Percentiles rank a stretch among this genome's conserved stretches.
Evolutionary conservation across 2,113 vertebrate genomes (phyloP).

Genomic region (Mesoclemmys tuberculata): DNA sequence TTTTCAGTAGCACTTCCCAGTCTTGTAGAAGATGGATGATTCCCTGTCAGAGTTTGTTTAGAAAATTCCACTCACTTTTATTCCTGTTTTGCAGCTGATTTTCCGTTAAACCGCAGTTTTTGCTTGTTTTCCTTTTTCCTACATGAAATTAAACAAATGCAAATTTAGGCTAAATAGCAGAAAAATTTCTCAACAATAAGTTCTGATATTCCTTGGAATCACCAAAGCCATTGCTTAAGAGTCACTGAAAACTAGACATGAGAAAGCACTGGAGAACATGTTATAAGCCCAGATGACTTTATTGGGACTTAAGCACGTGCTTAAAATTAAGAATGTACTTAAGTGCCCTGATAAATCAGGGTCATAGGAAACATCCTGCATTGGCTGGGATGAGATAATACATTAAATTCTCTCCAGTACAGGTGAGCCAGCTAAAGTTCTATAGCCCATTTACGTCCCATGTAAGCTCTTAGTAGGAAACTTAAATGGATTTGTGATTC

Average conservation of each 20-base stretch:
- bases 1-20: background rate
- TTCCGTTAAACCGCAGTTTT: background rate
- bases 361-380: background rate
- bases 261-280: background rate
- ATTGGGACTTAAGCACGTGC: background rate
- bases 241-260: background rate
- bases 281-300: background rate
- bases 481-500: background rate
- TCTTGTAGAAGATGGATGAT: background rate
- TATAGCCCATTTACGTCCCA: background rate
- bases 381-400: background rate
- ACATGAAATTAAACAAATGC: background rate
- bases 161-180: background rate
- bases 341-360: background rate
- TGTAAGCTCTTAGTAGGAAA: background rate
- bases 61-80: background rate
- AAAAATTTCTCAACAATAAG: background rate
- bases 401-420: background rate
- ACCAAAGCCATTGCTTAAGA: background rate
- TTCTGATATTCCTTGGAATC: background rate
- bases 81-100: background rate
- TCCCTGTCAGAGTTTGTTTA: background rate
- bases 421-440: background rate
- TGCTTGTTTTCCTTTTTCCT: background rate
- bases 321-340: background rate